A percentile compares a stretch with the other conserved stretches of the same genome.
Conservation (phyloP, 2,888 invertebrate genomes). For the Nomada ferruginata region DNA sequence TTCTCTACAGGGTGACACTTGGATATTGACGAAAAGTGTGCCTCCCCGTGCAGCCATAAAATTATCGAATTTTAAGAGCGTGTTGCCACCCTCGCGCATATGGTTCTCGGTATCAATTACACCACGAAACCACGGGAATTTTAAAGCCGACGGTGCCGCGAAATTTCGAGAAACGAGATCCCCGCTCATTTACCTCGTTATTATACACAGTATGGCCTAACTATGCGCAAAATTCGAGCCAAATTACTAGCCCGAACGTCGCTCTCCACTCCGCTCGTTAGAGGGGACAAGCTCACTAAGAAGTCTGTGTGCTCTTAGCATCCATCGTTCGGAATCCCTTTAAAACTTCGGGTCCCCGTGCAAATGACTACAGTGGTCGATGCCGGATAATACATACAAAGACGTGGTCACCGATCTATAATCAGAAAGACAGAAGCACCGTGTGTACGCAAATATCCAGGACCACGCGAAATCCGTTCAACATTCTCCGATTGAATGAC, state of each 20-base stretch:
- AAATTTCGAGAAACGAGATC: neutral
- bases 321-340: conserved; percentile 29
- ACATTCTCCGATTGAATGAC: too few species aligned
- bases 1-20: too few species aligned
- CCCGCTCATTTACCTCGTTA: neutral
- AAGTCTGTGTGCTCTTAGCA: conserved; percentile 23
- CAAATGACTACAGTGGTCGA: conserved; percentile 27
- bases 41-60: too few species aligned
- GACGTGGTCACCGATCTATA: neutral
- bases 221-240: conserved; percentile 30
- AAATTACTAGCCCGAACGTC: conserved; percentile 18
- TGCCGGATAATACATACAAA: conserved; percentile 1
- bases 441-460: neutral
- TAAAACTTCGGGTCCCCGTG: conserved; percentile 30
- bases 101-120: neutral
- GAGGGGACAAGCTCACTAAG: conserved; percentile 18
- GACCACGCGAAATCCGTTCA: too few species aligned
- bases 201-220: conserved; percentile 5
- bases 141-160: neutral
- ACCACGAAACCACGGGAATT: too few species aligned
- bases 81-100: neutral
- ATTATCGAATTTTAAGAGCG: too few species aligned
- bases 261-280: neutral
- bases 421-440: neutral
- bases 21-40: too few species aligned